These are phyloP conservation scores for Pseudochromis fuscus DNA, from an alignment of 2,797 vertebrate species.

Conservation along the genomic window DNA sequence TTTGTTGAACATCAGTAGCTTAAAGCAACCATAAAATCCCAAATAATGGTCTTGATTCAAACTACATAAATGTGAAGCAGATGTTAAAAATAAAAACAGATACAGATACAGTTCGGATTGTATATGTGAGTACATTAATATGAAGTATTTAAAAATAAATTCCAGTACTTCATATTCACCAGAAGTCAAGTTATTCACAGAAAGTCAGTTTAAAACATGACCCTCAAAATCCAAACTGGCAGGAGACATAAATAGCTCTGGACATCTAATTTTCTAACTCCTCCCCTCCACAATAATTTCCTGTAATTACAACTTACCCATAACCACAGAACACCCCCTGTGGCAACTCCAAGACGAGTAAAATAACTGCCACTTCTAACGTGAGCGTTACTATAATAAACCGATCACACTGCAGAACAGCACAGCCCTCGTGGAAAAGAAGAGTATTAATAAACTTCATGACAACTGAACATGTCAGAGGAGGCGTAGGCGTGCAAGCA, in stretches of 20 bases:
- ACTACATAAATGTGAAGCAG: neutral
- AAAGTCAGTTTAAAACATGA: constrained; percentile 19
- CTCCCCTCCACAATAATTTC: constrained; percentile 50
- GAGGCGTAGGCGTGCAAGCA: constrained; percentile 4
- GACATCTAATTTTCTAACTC: constrained; percentile 42
- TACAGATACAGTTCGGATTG: neutral
- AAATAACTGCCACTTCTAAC: neutral
- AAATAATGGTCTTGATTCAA: neutral
- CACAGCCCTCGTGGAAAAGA: neutral
- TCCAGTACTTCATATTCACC: neutral
- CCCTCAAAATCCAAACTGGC: constrained; percentile 7
- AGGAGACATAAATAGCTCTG: constrained; percentile 28
- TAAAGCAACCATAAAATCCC: neutral
- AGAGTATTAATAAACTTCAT: neutral
- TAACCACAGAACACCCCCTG: constrained; percentile 57
- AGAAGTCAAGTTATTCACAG: neutral
- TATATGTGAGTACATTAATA: neutral
- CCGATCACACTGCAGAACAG: neutral
- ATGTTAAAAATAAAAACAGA: neutral
- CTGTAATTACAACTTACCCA: constrained; percentile 55
- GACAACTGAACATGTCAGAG: constrained; percentile 9
- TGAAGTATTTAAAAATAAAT: neutral
- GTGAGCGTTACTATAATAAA: neutral
- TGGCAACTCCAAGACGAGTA: constrained; percentile 8
- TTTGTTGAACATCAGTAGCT: neutral